Base-by-base conservation (phyloP, 1,140 invertebrate genomes). In the Monochamus saltuarius region DNA sequence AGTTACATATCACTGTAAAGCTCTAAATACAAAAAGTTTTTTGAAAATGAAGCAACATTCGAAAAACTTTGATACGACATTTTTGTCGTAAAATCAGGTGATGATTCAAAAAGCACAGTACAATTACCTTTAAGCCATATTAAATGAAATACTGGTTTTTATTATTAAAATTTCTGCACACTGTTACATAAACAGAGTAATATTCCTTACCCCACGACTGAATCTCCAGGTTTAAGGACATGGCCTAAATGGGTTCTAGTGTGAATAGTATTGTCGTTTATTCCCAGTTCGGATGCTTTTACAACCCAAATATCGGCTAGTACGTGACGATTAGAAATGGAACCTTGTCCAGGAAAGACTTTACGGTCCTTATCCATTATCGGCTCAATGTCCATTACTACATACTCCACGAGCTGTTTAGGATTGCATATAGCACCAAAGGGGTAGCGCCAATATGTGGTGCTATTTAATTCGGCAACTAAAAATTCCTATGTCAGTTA, bases 271-370 rank as follows among this genome's bases (percentile, higher is more conserved):
- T 85, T 88, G n/a, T 94, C 88, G 56, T 88, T 88, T 8, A 89
- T 80, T 9, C 95, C 96, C 34, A 98, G 77, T 73, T 98, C 95
- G 55, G 87, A 90, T 29, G 92, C 85, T 77, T 88, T 90, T 0
- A 96, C 91, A 1, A 99, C 83, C 92, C 94, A 99, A 19, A 94
- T 87, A 79, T 99, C 96, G 14, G 94, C 90, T 47, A 98, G 80
- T 3, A 90, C 85, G 79, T 99, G 95, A 83, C 91, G 92, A 14
- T 83, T 82, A 1, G 94, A 96, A 59, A 95, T 83, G 37, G 82
- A 78, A 11, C 94, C 94, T 82, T 96, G 94, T 1, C 94, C 93
- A 10, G 90, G 89, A 71, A 93, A 93, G 51, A 81, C 78, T 71
- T 87, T 87, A 64, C 85, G 83, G 61, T 96, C 86, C 74, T 90